Evolutionary conservation across 2,113 vertebrate genomes (phyloP).

Genomic region (Nycticebus coucang): DNA sequence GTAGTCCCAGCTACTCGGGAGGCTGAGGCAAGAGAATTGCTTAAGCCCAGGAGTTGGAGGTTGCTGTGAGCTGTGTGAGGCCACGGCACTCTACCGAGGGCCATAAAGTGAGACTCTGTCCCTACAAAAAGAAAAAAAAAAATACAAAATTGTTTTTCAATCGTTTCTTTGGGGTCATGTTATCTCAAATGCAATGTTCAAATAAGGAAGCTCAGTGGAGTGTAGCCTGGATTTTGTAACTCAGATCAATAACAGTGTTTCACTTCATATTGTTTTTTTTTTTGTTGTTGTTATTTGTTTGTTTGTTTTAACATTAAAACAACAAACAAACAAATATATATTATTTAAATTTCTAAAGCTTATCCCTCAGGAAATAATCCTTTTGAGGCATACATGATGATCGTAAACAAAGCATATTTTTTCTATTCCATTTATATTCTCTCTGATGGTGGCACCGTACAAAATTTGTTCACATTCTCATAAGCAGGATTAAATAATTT

Average conservation of each 20-base stretch:
- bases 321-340: neutral
- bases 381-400: neutral
- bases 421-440: slow-evolving; percentile 1
- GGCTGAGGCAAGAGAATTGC: too few species aligned
- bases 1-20: too few species aligned
- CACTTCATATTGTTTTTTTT: neutral
- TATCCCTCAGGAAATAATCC: neutral
- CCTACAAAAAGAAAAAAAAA: too few species aligned
- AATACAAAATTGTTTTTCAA: neutral
- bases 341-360: neutral
- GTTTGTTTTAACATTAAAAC: neutral
- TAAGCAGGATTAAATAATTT: slow-evolving; percentile 17
- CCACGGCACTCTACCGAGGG: too few species aligned
- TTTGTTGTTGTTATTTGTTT: neutral
- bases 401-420: neutral
- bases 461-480: slow-evolving; percentile 20
- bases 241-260: neutral
- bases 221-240: slow-evolving; percentile 17
- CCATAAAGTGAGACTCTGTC: too few species aligned
- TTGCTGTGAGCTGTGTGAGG: too few species aligned
- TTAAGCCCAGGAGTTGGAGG: too few species aligned
- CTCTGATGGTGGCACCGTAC: neutral
- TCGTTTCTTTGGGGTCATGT: neutral
- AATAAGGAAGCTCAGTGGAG: neutral
- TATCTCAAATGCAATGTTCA: slow-evolving; percentile 9